Conservation (phyloP, 2,797 vertebrate species). For the Cossypha dichroa region DNA sequence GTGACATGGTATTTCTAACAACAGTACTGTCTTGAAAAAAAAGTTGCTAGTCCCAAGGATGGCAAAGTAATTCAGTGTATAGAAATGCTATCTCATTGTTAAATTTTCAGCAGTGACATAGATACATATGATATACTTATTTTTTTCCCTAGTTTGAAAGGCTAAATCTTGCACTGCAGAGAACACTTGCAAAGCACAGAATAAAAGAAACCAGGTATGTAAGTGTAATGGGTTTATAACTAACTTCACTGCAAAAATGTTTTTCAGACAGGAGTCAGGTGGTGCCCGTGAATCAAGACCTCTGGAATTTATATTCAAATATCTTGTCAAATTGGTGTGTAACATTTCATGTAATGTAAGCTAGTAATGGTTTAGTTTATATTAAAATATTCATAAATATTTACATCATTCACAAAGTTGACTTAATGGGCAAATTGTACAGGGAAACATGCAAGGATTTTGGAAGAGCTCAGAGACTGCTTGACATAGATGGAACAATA, state of each 20-base stretch:
- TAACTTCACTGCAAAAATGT: neutral
- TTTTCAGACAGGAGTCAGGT: neutral
- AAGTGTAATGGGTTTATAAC: neutral
- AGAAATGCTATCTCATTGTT: neutral
- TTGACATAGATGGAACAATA: neutral
- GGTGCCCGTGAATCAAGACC: neutral
- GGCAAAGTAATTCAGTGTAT: neutral
- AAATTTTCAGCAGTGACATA: neutral
- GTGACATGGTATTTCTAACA: neutral
- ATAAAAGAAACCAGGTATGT: slow-evolving; percentile 85
- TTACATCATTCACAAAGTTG: neutral
- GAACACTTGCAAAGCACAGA: slow-evolving; percentile 83
- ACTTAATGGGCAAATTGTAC: neutral
- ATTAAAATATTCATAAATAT: neutral
- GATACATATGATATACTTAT: neutral
- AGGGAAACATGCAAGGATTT: neutral
- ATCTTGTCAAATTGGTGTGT: neutral
- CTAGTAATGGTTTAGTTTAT: neutral
- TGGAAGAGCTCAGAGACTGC: neutral
- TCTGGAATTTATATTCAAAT: neutral
- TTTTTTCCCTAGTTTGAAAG: slow-evolving; percentile 85
- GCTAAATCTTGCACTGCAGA: slow-evolving; percentile 88
- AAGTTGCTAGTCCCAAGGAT: neutral
- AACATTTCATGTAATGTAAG: neutral
- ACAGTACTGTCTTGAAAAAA: neutral